Conservation (phyloP, 2,113 vertebrate species). For the Sphyrna mokarran region DNA sequence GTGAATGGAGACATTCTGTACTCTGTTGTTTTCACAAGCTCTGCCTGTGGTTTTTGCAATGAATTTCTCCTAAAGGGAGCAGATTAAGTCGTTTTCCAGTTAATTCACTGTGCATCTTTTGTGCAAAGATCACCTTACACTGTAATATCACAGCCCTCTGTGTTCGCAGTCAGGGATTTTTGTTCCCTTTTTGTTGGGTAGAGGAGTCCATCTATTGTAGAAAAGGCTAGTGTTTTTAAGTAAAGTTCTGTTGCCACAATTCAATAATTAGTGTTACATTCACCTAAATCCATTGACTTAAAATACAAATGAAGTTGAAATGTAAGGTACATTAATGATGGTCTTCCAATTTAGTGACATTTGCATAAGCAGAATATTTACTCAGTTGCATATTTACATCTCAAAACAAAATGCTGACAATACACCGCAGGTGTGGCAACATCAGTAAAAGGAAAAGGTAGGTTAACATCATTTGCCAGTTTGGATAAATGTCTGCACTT, state of each 20-base stretch:
- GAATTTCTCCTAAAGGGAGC: slow-evolving; percentile 66
- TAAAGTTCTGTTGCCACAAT: not conserved
- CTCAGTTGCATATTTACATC: not conserved
- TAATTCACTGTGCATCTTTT: slow-evolving; percentile 75
- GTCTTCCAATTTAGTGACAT: not conserved
- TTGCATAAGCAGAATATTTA: not conserved
- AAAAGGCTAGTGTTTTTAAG: not conserved
- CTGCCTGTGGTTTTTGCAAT: slow-evolving; percentile 83
- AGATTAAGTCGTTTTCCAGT: slow-evolving; percentile 87
- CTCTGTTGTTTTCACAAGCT: slow-evolving; percentile 98
- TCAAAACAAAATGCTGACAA: not conserved
- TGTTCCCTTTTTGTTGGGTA: slow-evolving; percentile 28
- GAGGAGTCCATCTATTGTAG: not conserved
- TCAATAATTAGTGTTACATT: not conserved
- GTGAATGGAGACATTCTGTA: slow-evolving; percentile 86
- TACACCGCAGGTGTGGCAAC: not conserved
- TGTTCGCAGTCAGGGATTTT: slow-evolving; percentile 38
- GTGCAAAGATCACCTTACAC: slow-evolving; percentile 77
- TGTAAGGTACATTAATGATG: not conserved
- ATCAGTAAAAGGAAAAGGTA: not conserved
- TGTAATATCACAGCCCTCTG: slow-evolving; percentile 43
- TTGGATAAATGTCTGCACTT: not conserved
- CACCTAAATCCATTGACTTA: not conserved
- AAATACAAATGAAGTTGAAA: not conserved
- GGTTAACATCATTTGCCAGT: not conserved